These are phyloP conservation scores for Pharmacophagus antenor DNA, from an alignment of 2,888 invertebrate species.

Conservation along the genomic window DNA sequence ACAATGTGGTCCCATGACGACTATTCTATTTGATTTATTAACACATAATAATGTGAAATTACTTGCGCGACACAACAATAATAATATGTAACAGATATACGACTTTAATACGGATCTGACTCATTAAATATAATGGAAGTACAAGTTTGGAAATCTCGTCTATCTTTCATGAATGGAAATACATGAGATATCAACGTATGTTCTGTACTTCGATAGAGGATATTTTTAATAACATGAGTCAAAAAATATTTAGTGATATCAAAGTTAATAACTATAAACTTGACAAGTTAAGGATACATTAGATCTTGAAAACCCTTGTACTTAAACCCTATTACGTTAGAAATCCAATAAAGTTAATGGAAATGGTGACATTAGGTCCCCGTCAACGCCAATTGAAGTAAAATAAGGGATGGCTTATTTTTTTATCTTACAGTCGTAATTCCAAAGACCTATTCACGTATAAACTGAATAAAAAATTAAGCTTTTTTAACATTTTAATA, in stretches of 20 bases:
- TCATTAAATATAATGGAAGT: too few relatives aligned
- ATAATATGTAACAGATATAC: not conserved
- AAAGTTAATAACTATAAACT: not conserved
- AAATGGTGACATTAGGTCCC: not conserved
- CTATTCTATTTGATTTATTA: constrained; percentile 26
- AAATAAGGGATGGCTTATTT: not conserved
- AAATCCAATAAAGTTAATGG: constrained; percentile 1
- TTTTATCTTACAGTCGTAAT: not conserved
- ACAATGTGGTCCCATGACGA: constrained; percentile 9
- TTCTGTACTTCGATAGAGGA: not conserved
- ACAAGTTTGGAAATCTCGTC: too few relatives aligned
- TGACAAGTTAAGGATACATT: not conserved
- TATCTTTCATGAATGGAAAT: too few relatives aligned
- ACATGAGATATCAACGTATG: too few relatives aligned
- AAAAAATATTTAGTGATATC: not conserved
- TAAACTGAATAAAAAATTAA: not conserved
- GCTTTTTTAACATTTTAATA: too few relatives aligned
- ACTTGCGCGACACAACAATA: not conserved
- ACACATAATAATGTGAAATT: constrained; percentile 7
- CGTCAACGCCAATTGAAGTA: not conserved
- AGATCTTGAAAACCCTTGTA: not conserved
- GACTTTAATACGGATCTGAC: not conserved
- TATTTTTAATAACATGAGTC: not conserved
- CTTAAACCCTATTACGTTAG: not conserved
- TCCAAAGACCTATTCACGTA: not conserved